phyloP scores from a whole-genome alignment of 35 echinoderm and acorn worm genomes.

The Lytechinus pictus region DNA sequence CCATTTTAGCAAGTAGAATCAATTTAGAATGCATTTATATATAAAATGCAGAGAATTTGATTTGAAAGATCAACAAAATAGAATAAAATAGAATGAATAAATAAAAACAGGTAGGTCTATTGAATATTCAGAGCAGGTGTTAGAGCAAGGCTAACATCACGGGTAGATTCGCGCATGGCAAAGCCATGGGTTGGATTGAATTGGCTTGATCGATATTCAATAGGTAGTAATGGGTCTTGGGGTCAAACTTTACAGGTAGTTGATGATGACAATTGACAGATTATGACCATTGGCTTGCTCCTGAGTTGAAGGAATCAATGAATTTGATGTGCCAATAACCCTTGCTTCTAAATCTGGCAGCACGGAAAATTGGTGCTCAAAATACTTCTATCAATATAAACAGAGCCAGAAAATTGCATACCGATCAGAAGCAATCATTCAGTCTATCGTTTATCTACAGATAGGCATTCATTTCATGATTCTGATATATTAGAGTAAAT shows the following conservation, averaged over 20 bases:
- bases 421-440: background rate
- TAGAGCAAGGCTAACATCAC: background rate
- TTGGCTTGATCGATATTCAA: conserved; percentile 32
- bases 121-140: background rate
- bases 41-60: too few relatives aligned
- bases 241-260: conserved; percentile 38
- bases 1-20: too few relatives aligned
- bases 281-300: background rate
- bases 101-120: too few relatives aligned
- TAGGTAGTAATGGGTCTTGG: background rate
- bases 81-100: too few relatives aligned
- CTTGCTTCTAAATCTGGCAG: background rate
- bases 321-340: background rate
- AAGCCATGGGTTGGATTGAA: background rate
- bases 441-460: background rate
- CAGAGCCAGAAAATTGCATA: background rate
- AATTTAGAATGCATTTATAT: too few relatives aligned
- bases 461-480: background rate
- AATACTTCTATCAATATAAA: background rate
- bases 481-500: background rate
- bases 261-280: conserved; percentile 30
- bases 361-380: background rate
- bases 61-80: too few relatives aligned
- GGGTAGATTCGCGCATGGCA: background rate
- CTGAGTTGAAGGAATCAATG: background rate